Percentiles rank a stretch among this genome's conserved stretches.
Evolutionary conservation across 2,797 vertebrate genomes (phyloP).

Genomic region (Anniella stebbinsi): DNA sequence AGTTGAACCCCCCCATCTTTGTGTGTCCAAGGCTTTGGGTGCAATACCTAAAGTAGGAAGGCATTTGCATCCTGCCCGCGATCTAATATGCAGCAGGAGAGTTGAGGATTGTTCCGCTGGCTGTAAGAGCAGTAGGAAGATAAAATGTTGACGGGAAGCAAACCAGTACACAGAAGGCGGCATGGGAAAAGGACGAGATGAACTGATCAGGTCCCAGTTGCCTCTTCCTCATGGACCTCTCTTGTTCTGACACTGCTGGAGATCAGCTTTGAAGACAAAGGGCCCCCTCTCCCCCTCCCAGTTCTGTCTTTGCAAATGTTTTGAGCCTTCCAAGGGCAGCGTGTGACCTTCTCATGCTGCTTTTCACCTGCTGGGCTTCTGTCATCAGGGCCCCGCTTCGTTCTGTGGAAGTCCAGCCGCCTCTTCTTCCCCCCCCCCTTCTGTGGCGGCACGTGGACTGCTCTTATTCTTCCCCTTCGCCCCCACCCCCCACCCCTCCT

Average conservation of each 20-base stretch:
- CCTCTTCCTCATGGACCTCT: background rate
- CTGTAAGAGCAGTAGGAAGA: background rate
- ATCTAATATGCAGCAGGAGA: background rate
- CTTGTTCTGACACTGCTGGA: background rate
- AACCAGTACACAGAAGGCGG: background rate
- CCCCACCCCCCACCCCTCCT: background rate
- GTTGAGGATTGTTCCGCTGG: background rate
- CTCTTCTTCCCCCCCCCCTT: accelerated
- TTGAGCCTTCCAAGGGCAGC: background rate
- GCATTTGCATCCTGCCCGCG: background rate
- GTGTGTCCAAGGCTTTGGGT: background rate
- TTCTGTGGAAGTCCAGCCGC: background rate
- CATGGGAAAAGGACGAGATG: background rate
- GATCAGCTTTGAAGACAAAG: background rate
- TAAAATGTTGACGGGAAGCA: background rate
- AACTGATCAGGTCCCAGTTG: background rate
- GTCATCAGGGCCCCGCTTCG: background rate
- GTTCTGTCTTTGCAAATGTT: background rate
- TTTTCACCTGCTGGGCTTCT: background rate
- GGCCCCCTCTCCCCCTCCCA: background rate
- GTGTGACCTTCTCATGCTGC: accelerated
- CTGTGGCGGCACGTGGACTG: background rate
- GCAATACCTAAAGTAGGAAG: background rate
- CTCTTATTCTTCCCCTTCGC: background rate
- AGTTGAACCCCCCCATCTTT: background rate